phyloP scores from a whole-genome alignment of 2,113 vertebrate species.

The Crotophaga sulcirostris region DNA sequence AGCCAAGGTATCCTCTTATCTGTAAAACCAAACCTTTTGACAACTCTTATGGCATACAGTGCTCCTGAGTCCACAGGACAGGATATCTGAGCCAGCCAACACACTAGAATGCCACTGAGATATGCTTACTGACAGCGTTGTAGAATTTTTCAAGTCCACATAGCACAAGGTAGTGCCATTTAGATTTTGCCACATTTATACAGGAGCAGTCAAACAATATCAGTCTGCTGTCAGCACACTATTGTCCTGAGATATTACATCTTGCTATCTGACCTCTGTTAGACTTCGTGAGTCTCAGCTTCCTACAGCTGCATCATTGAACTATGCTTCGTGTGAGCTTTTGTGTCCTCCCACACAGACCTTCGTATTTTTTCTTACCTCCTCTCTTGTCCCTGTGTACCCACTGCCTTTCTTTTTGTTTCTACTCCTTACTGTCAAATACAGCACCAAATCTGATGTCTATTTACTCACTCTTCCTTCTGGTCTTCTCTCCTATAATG shows the following conservation, averaged over 20 bases:
- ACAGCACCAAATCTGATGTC: background rate
- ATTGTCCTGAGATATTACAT: background rate
- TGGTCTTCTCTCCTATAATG: background rate
- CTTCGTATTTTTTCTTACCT: background rate
- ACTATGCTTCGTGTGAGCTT: background rate
- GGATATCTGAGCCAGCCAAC: background rate
- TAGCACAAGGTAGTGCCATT: background rate
- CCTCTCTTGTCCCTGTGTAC: background rate
- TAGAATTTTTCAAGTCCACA: background rate
- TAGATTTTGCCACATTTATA: background rate
- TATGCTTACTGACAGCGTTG: background rate
- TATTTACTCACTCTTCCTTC: background rate
- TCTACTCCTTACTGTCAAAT: background rate
- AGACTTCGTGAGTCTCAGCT: background rate
- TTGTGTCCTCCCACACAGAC: background rate
- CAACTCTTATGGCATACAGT: background rate
- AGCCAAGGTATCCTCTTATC: background rate
- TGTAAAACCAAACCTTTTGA: background rate
- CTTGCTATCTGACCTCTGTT: background rate
- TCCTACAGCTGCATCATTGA: background rate
- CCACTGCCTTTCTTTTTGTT: background rate
- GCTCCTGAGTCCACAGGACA: background rate
- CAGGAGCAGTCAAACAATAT: background rate
- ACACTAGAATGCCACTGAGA: background rate
- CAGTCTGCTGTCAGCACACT: background rate